Evolutionary conservation across 2,797 vertebrate species (phyloP).

Genomic region (Trachops cirrhosus): DNA sequence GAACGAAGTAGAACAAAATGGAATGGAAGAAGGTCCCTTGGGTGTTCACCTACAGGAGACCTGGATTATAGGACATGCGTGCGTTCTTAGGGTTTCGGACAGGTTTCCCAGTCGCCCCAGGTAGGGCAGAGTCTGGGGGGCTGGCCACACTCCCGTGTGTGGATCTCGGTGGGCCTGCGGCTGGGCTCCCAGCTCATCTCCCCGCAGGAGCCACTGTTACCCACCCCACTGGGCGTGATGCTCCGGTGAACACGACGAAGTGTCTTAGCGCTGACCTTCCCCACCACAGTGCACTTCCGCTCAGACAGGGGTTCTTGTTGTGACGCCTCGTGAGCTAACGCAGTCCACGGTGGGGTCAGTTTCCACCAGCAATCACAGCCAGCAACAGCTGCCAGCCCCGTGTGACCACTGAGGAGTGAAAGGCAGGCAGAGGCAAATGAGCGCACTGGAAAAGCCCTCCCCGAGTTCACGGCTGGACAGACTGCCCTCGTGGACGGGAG

Average conservation of each 20-base stretch:
- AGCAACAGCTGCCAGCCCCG: background rate
- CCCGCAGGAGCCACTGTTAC: background rate
- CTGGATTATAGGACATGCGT: background rate
- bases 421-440: too few relatives aligned
- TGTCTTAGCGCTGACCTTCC: background rate
- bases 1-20: background rate
- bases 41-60: background rate
- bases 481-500: background rate
- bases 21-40: background rate
- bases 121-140: fast-evolving
- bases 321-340: background rate
- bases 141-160: background rate
- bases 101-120: background rate
- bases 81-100: background rate
- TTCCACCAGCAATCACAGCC: background rate
- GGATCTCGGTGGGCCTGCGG: background rate
- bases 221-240: background rate
- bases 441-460: background rate
- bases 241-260: too few relatives aligned
- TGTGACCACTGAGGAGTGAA: background rate
- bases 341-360: background rate
- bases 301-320: too few relatives aligned
- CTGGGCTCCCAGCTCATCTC: too few relatives aligned
- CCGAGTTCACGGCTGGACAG: background rate
- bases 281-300: background rate